A percentile compares a stretch with the other conserved stretches of the same genome.
Evolutionary conservation across 2,113 vertebrate genomes (phyloP).

Genomic region (Phainopepla nitens): DNA sequence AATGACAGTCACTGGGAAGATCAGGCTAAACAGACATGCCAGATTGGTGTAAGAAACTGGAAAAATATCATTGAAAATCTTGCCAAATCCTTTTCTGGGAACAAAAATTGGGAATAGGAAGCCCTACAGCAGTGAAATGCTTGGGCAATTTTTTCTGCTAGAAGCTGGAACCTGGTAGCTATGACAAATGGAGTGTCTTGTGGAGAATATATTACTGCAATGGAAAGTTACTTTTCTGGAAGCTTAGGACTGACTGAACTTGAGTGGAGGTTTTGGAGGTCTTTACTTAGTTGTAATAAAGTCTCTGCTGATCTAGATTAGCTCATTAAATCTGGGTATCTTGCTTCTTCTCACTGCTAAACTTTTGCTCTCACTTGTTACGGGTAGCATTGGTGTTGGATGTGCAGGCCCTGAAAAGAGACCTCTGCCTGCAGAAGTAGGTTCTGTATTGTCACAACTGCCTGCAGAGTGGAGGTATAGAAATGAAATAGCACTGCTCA

Average conservation of each 20-base stretch:
- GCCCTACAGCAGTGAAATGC: background rate
- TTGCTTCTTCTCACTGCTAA: background rate
- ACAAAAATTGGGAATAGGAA: background rate
- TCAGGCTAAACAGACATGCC: background rate
- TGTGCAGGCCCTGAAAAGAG: background rate
- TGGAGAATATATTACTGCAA: background rate
- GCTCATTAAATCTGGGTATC: background rate
- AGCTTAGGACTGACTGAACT: background rate
- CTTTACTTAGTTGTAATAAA: background rate
- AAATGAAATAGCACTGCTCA: background rate
- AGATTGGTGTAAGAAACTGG: background rate
- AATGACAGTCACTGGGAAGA: background rate
- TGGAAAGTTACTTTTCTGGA: background rate
- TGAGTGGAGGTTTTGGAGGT: background rate
- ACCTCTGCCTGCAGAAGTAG: background rate
- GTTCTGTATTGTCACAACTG: background rate
- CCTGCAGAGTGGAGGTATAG: background rate
- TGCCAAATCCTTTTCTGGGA: background rate
- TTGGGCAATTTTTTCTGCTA: background rate
- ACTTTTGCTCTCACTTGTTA: background rate
- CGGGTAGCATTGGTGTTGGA: background rate
- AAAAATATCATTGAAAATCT: background rate
- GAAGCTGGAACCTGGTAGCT: background rate
- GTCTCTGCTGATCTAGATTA: background rate
- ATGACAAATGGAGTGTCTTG: background rate